Evolutionary conservation across 2,797 vertebrate species (phyloP).

Genomic region (Anisognathus igniventris): DNA sequence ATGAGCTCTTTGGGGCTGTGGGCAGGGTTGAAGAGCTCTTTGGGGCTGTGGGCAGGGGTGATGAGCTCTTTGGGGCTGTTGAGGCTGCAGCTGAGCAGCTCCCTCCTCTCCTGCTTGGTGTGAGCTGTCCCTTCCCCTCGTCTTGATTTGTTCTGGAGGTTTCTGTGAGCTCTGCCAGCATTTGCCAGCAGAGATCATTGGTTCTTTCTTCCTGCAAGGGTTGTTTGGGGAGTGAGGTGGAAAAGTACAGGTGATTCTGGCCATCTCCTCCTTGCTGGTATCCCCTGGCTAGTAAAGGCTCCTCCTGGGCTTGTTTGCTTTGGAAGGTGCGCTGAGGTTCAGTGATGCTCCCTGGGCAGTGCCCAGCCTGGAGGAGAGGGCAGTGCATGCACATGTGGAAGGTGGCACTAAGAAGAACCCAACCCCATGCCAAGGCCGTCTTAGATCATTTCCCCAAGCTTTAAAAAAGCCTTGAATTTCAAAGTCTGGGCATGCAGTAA

Average conservation of each 20-base stretch:
- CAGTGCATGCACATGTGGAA: neutral
- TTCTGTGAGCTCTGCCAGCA: neutral
- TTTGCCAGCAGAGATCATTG: conserved; percentile 55
- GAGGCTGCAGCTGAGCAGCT: neutral
- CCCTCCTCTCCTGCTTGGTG: neutral
- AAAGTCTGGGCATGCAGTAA: neutral
- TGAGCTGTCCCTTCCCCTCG: neutral
- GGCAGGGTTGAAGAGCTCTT: too few species aligned
- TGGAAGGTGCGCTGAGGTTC: conserved; percentile 24
- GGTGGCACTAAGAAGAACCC: neutral
- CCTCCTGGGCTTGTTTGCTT: conserved; percentile 40
- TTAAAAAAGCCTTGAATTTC: neutral
- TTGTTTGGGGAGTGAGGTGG: conserved; percentile 1
- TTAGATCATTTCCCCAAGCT: neutral
- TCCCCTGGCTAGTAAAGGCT: neutral
- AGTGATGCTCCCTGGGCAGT: neutral
- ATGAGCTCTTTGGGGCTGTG: neutral
- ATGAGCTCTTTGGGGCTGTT: neutral
- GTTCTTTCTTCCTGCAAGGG: conserved; percentile 12
- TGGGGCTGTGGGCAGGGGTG: neutral
- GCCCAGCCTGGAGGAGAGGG: neutral
- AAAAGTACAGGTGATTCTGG: conserved; percentile 68
- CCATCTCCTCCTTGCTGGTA: neutral
- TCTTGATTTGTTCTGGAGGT: conserved; percentile 67
- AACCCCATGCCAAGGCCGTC: neutral